Percentiles rank a stretch among this genome's conserved stretches.
These are phyloP conservation scores for Trichonephila inaurata DNA, from an alignment of 1,140 invertebrate genomes.

Conservation along the genomic window DNA sequence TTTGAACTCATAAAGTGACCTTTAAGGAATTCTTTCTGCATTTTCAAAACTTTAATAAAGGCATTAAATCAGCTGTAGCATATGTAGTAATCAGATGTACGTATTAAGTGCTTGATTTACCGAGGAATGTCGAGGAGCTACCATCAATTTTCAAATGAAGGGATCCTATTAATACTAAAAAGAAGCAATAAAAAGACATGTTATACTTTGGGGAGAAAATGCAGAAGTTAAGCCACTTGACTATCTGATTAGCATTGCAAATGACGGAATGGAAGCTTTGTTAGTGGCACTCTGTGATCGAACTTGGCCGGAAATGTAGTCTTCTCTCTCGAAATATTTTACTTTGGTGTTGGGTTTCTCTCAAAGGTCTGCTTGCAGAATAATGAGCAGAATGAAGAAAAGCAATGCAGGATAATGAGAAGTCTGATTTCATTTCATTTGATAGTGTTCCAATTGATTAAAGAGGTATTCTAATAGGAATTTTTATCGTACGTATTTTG, in stretches of 20 bases:
- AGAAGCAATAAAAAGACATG: background rate
- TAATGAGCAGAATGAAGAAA: too few species aligned
- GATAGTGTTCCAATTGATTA: background rate
- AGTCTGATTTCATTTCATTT: background rate
- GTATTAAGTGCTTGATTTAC: background rate
- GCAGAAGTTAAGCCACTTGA: conserved; percentile 8
- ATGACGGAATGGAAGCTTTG: background rate
- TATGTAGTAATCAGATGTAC: too few species aligned
- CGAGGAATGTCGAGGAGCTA: background rate
- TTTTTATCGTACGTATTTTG: background rate
- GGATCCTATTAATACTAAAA: conserved; percentile 27
- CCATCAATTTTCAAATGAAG: conserved; percentile 14
- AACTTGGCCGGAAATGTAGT: background rate
- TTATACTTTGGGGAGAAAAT: background rate
- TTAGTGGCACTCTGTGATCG: background rate
- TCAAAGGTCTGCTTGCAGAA: too few species aligned
- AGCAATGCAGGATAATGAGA: background rate
- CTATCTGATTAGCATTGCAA: conserved; percentile 39
- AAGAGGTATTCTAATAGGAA: background rate
- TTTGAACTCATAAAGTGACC: too few species aligned
- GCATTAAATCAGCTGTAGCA: too few species aligned
- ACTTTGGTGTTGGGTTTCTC: background rate
- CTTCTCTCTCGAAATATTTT: conserved; percentile 7
- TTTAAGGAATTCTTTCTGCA: too few species aligned
- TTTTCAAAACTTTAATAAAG: too few species aligned